These are phyloP conservation scores for Neomorphus geoffroyi DNA, from an alignment of 2,797 vertebrate species.

Conservation along the genomic window DNA sequence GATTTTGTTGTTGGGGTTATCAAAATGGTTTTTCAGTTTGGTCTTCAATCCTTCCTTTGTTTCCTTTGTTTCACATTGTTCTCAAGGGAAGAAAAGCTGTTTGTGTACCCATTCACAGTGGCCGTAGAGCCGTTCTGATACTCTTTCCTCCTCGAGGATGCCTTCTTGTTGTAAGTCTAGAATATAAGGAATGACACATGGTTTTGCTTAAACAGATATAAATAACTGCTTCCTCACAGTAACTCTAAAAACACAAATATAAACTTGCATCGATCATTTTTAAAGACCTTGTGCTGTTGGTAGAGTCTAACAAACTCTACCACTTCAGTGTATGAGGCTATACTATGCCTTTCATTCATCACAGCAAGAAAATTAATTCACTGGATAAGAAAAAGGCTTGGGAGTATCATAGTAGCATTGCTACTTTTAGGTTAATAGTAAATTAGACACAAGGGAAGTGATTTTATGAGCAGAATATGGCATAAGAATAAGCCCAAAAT, in stretches of 20 bases:
- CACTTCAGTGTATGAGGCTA: not conserved
- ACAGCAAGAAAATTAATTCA: not conserved
- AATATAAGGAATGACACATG: conserved; percentile 13
- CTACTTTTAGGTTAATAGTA: not conserved
- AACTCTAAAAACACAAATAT: not conserved
- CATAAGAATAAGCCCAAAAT: not conserved
- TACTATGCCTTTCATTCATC: not conserved
- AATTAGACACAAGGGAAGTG: not conserved
- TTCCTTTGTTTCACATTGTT: conserved; percentile 82
- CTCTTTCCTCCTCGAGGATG: conserved; percentile 82
- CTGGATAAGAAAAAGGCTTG: not conserved
- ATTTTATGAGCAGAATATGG: not conserved
- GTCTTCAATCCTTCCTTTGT: conserved; percentile 84
- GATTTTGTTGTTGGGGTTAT: conserved; percentile 69
- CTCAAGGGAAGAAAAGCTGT: conserved; percentile 80
- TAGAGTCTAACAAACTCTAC: not conserved
- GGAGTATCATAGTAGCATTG: not conserved
- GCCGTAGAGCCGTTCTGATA: conserved; percentile 82
- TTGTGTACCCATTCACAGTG: conserved; percentile 85
- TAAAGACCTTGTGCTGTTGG: not conserved
- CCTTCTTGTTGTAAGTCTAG: conserved; percentile 92
- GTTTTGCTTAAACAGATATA: conserved; percentile 34
- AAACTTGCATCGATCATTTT: not conserved
- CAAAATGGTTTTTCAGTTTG: conserved; percentile 67
- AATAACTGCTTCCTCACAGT: not conserved